These are phyloP conservation scores for Pegea sp. DNA, from an alignment of 23 tunicate species.

Conservation along the genomic window DNA sequence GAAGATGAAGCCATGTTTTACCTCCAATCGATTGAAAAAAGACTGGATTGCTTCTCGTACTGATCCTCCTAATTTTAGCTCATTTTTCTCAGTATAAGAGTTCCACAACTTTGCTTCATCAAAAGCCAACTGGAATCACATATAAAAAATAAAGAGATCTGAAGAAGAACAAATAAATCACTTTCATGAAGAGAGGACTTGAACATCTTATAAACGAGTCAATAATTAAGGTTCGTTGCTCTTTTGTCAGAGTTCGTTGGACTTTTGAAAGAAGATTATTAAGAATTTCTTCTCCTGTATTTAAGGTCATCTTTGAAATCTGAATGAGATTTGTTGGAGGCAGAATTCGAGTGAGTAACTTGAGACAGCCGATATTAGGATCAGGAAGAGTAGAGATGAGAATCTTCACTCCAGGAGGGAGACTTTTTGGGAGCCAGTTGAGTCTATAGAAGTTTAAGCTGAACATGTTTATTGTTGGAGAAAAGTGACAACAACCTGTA, in stretches of 20 bases:
- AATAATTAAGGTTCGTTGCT: slow-evolving; percentile 21
- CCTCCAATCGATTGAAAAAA: slow-evolving; percentile 44
- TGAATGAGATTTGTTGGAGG: slow-evolving; percentile 16
- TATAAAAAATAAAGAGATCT: background rate
- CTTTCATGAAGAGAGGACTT: slow-evolving; percentile 53
- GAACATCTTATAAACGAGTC: slow-evolving; percentile 20
- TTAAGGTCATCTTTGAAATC: slow-evolving; percentile 20
- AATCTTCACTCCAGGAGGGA: slow-evolving; percentile 28
- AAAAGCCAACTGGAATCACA: slow-evolving; percentile 37
- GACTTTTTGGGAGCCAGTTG: slow-evolving; percentile 57
- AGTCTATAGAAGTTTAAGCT: slow-evolving; percentile 7
- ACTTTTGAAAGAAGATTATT: slow-evolving; percentile 15
- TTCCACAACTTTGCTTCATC: slow-evolving; percentile 68
- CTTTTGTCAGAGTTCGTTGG: slow-evolving; percentile 10
- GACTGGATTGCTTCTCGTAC: slow-evolving; percentile 25
- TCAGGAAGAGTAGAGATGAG: slow-evolving; percentile 52
- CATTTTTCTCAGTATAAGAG: slow-evolving; percentile 28
- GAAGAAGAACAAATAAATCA: background rate
- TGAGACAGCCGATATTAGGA: slow-evolving; percentile 12
- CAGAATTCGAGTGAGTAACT: slow-evolving; percentile 8
- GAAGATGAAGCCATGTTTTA: slow-evolving; percentile 26
- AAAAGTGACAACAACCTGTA: slow-evolving; percentile 25
- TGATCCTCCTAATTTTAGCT: slow-evolving; percentile 9
- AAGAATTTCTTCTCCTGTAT: slow-evolving; percentile 35
- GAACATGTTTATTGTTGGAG: too few species aligned